Base-by-base conservation (phyloP, 2,888 invertebrate genomes). In the Meandrusa payeni region DNA sequence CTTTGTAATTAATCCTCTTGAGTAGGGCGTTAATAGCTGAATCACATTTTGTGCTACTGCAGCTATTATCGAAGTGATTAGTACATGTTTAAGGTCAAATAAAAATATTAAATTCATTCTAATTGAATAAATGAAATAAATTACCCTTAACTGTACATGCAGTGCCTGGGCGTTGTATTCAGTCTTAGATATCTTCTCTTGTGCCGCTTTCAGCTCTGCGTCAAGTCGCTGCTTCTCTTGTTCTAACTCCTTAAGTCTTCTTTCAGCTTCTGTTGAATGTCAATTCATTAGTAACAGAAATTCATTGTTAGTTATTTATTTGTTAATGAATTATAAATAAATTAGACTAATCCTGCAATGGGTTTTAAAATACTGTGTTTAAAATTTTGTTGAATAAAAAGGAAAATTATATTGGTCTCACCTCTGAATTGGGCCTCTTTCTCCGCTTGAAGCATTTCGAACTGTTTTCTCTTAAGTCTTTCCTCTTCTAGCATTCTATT, bases 341-440 rank as follows among this genome's bases (percentile, higher is more conserved):
- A n/a, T n/a, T n/a, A n/a, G n/a, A n/a, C n/a, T n/a, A n/a, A n/a
- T n/a, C n/a, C n/a, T n/a, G n/a, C n/a, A n/a, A n/a, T n/a, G n/a
- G n/a, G n/a, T n/a, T n/a, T n/a, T n/a, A n/a, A n/a, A n/a, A n/a
- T n/a, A n/a, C n/a, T n/a, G n/a, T n/a, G n/a, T n/a, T n/a, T n/a
- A n/a, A n/a, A n/a, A n/a, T n/a, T n/a, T n/a, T n/a, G n/a, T n/a
- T n/a, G n/a, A n/a, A n/a, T n/a, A n/a, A n/a, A n/a, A n/a, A n/a
- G n/a, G n/a, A n/a, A n/a, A n/a, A 38, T 41, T 12, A 20, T 19
- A 9, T 12, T 43, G 7, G 24, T 32, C 15, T 5, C 76, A 92
- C 93, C 92, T 90, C 89, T 90, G 37, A 91, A 89, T 75, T 92
- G 91, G 15, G 77, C 76, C 69, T 93, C 94, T 64, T 93, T 95